These are phyloP conservation scores for Melanotus villosus DNA, from an alignment of 2,888 invertebrate species.

Conservation along the genomic window DNA sequence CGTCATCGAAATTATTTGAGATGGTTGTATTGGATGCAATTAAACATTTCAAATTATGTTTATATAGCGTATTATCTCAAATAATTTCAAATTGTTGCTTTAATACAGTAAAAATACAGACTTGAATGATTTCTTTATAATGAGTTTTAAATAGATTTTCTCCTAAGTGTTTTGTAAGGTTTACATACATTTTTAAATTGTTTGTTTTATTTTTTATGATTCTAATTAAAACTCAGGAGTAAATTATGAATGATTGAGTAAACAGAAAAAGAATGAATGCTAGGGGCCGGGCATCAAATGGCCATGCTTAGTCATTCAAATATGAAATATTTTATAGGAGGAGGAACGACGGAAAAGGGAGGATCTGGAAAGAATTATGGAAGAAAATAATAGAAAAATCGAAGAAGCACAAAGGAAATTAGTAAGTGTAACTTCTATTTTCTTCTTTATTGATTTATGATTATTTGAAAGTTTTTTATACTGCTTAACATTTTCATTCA, in stretches of 20 bases:
- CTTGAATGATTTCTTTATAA: not conserved
- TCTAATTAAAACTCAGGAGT: slow-evolving; percentile 40
- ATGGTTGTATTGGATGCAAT: no score
- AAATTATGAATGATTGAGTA: slow-evolving; percentile 45
- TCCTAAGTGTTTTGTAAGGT: not conserved
- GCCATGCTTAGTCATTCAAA: slow-evolving; percentile 66
- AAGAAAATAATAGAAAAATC: slow-evolving; percentile 97
- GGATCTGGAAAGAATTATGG: slow-evolving; percentile 96
- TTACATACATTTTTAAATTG: not conserved
- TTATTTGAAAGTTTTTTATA: not conserved
- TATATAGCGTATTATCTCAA: slow-evolving; percentile 26
- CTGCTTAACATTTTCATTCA: no score
- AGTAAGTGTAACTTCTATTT: slow-evolving; percentile 72
- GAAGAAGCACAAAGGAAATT: slow-evolving; percentile 97
- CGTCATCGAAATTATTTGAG: slow-evolving; percentile 20
- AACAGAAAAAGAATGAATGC: slow-evolving; percentile 50
- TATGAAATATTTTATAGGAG: slow-evolving; percentile 85
- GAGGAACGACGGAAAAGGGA: slow-evolving; percentile 96
- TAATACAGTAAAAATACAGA: not conserved
- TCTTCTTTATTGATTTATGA: not conserved
- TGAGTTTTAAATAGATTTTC: slow-evolving; percentile 29
- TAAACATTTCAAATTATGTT: no score
- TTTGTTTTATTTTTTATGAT: slow-evolving; percentile 35
- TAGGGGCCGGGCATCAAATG: slow-evolving; percentile 61
- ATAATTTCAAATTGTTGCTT: slow-evolving; percentile 14